Conservation (phyloP, 2,888 invertebrate genomes). For the Aleiodes testaceus region DNA sequence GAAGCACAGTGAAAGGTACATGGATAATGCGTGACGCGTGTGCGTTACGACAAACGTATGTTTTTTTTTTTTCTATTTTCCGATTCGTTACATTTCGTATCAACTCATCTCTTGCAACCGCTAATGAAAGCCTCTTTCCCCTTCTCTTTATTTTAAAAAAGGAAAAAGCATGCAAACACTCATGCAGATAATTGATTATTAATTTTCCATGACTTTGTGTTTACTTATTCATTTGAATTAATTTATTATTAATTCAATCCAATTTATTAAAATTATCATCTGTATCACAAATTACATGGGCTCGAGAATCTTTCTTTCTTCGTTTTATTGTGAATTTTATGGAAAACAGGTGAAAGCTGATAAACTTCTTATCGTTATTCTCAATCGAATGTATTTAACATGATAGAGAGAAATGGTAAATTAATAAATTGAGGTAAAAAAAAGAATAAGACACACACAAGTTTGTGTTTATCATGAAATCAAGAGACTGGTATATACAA, state of each 20-base stretch:
- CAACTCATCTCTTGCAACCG: conserved; percentile 51
- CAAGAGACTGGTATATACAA: conserved; percentile 33
- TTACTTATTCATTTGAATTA: too few species aligned
- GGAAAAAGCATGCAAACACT: background rate
- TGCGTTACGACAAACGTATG: conserved; percentile 42
- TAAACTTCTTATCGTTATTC: conserved; percentile 17
- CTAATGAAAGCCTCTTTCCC: conserved; percentile 55
- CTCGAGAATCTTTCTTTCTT: too few species aligned
- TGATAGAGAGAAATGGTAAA: conserved; percentile 13
- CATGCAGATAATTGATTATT: too few species aligned
- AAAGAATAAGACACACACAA: background rate
- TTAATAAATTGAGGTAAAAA: background rate
- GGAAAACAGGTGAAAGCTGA: too few species aligned
- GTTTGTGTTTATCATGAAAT: conserved; percentile 24
- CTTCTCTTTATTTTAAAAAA: conserved; percentile 46
- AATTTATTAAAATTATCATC: too few species aligned
- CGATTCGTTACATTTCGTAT: conserved; percentile 53
- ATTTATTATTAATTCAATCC: too few species aligned
- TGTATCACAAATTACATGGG: too few species aligned
- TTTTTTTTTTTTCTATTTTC: conserved; percentile 35
- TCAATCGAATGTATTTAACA: background rate
- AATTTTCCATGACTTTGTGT: too few species aligned
- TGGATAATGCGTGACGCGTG: conserved; percentile 34
- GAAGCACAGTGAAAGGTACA: background rate
- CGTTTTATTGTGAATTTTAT: too few species aligned